Conservation (phyloP, 1,140 invertebrate genomes). For the Muscidifurax raptorellus region DNA sequence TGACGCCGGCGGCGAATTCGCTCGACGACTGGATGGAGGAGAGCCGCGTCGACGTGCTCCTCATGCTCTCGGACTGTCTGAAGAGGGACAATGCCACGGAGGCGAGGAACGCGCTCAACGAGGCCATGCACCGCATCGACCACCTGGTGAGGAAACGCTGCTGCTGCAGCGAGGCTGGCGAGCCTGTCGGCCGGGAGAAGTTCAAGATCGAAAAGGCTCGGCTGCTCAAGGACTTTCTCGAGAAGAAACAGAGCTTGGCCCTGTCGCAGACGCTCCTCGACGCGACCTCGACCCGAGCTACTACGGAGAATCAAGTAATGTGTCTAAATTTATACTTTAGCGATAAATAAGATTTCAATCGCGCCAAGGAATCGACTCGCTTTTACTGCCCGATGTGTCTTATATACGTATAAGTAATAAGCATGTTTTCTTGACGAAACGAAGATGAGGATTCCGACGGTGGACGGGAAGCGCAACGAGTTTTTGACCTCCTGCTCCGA, state of each 20-base stretch:
- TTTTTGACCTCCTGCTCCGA: slow-evolving; percentile 65
- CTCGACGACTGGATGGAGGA: slow-evolving; percentile 43
- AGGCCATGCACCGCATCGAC: slow-evolving; percentile 56
- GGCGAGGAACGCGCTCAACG: slow-evolving; percentile 54
- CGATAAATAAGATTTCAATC: slow-evolving; percentile 10
- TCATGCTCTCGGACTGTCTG: slow-evolving; percentile 61
- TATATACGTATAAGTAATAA: no score
- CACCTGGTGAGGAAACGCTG: slow-evolving; percentile 47
- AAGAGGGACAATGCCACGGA: slow-evolving; percentile 48
- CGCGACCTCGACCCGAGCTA: background rate
- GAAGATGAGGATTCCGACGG: slow-evolving; percentile 53
- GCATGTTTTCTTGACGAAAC: background rate
- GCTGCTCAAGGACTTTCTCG: slow-evolving; percentile 55
- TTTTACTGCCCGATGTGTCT: background rate
- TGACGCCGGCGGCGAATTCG: background rate
- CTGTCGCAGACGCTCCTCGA: background rate
- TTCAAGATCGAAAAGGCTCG: slow-evolving; percentile 51
- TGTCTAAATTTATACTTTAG: background rate
- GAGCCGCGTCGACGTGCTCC: slow-evolving; percentile 58
- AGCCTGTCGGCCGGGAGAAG: slow-evolving; percentile 7
- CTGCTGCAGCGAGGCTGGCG: background rate
- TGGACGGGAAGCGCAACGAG: slow-evolving; percentile 62
- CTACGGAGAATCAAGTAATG: background rate
- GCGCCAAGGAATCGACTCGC: background rate
- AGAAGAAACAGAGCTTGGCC: slow-evolving; percentile 14